Evolutionary conservation across 2,113 vertebrate species (phyloP).

Genomic region (Ophiodon elongatus): DNA sequence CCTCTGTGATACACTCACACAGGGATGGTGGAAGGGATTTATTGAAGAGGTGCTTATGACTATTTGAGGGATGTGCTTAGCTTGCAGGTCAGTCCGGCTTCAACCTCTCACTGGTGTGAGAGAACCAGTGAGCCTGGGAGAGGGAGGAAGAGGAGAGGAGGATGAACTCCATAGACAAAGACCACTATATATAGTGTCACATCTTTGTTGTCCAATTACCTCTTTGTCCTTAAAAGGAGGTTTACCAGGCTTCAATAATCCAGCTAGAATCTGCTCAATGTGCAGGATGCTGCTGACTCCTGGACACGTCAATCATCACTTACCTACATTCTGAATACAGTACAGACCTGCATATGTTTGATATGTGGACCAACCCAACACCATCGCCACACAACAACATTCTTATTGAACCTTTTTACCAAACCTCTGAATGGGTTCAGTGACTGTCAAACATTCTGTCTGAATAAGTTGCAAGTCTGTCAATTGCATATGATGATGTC

Average conservation of each 20-base stretch:
- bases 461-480: too few species aligned
- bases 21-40: slow-evolving; percentile 73
- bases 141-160: neutral
- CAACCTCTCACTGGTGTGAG: slow-evolving; percentile 34
- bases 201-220: slow-evolving; percentile 23
- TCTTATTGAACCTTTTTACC: neutral
- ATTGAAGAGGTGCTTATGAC: slow-evolving; percentile 75
- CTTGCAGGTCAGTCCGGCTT: slow-evolving; percentile 68
- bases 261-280: neutral
- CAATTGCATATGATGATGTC: neutral
- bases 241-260: slow-evolving; percentile 29
- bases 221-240: slow-evolving; percentile 39
- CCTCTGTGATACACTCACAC: slow-evolving; percentile 45
- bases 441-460: neutral
- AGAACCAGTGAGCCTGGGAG: slow-evolving; percentile 31
- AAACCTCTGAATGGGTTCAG: neutral
- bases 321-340: neutral
- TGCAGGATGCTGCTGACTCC: slow-evolving; percentile 13
- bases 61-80: slow-evolving; percentile 80
- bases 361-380: neutral
- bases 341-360: neutral
- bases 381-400: neutral
- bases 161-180: slow-evolving; percentile 11
- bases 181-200: slow-evolving; percentile 47
- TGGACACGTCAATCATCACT: neutral